These are phyloP conservation scores for Scelioninae gen. 2 DNA, from an alignment of 2,888 invertebrate species.

Conservation along the genomic window DNA sequence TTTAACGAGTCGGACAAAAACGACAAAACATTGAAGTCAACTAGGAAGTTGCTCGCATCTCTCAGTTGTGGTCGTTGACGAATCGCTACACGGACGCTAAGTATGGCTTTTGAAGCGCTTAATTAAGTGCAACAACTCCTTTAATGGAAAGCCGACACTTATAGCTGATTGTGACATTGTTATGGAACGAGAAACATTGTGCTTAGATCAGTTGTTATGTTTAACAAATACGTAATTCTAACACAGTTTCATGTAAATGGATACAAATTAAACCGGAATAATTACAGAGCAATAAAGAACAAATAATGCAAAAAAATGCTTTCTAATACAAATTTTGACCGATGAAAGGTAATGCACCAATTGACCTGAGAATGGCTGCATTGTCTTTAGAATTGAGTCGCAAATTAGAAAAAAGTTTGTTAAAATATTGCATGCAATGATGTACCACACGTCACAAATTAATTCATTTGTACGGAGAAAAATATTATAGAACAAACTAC, in stretches of 20 bases:
- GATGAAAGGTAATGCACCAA: no score
- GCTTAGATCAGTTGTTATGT: conserved; percentile 21
- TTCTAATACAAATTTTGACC: no score
- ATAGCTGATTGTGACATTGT: conserved; percentile 14
- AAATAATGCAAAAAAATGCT: no score
- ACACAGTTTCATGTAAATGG: background rate
- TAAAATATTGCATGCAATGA: no score
- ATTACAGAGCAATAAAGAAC: no score
- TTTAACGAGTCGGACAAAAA: conserved; percentile 56
- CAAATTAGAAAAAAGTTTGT: no score
- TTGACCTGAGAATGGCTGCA: no score
- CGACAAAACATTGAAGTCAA: conserved; percentile 36
- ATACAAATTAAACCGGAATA: no score
- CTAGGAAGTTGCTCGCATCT: conserved; percentile 49
- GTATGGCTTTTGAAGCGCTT: conserved; percentile 42
- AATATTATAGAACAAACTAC: no score
- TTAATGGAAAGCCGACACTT: conserved; percentile 42
- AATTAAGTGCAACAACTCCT: conserved; percentile 48
- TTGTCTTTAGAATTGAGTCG: no score
- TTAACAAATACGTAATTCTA: conserved; percentile 2
- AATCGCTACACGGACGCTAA: conserved; percentile 34
- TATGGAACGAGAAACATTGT: conserved; percentile 15
- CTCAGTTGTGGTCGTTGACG: conserved; percentile 13
- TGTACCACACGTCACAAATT: no score
- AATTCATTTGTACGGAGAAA: no score